Evolutionary conservation across 1,140 invertebrate genomes (phyloP).

Genomic region (Trichoplusia ni): DNA sequence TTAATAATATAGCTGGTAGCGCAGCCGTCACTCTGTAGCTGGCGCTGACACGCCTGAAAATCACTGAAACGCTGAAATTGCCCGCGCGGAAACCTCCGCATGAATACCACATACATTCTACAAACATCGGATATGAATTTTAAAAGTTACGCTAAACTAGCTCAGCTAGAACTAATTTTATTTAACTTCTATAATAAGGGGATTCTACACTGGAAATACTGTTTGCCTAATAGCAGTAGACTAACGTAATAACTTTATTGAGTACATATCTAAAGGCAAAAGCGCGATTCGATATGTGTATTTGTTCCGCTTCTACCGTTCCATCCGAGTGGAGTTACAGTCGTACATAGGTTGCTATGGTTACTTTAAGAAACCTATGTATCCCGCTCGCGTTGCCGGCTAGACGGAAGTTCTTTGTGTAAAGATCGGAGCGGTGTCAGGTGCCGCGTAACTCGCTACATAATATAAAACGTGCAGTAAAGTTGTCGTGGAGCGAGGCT

Average conservation of each 20-base stretch:
- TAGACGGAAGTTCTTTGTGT: constrained; percentile 37
- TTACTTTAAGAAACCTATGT: constrained; percentile 22
- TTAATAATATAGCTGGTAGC: constrained; percentile 24
- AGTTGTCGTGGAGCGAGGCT: constrained; percentile 38
- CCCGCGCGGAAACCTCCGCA: neutral
- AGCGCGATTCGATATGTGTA: neutral
- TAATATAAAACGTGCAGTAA: constrained; percentile 57
- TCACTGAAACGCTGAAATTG: constrained; percentile 31
- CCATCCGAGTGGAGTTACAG: neutral
- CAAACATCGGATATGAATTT: neutral
- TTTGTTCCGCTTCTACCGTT: neutral
- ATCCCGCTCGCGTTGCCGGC: constrained; percentile 10
- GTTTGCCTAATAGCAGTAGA: too few relatives aligned
- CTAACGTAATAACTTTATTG: too few relatives aligned
- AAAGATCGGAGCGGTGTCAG: constrained; percentile 43
- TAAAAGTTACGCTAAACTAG: too few relatives aligned
- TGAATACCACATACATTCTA: constrained; percentile 11
- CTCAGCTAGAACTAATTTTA: too few relatives aligned
- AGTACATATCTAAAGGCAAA: neutral
- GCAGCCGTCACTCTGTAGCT: constrained; percentile 23
- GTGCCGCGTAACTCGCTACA: constrained; percentile 46
- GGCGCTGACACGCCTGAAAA: constrained; percentile 21
- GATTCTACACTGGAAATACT: too few relatives aligned
- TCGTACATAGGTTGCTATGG: neutral
- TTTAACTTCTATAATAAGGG: too few relatives aligned